These are phyloP conservation scores for Drosophila yooni DNA, from an alignment of 2,888 invertebrate species.

Conservation along the genomic window DNA sequence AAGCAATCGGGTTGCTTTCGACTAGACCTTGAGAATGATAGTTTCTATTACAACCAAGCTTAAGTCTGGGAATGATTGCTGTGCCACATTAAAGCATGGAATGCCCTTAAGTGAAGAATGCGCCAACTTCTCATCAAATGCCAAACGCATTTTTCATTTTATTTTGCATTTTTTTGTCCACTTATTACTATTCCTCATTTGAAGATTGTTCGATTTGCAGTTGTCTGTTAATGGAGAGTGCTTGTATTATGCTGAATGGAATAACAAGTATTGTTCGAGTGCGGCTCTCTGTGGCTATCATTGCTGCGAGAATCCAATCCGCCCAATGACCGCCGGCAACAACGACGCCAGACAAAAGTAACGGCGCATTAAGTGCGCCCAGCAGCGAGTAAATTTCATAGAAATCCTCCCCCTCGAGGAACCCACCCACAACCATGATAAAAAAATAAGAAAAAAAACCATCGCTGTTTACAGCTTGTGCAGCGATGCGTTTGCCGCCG, in stretches of 20 bases:
- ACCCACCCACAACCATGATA: not conserved
- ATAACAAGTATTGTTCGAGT: conserved; percentile 49
- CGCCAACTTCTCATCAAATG: not conserved
- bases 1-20: too few species aligned
- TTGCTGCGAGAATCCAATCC: conserved; percentile 39
- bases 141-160: conserved; percentile 3
- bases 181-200: conserved; percentile 1
- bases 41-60: not conserved
- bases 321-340: conserved; percentile 20
- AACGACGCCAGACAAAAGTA: conserved; percentile 59
- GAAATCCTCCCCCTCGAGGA: not conserved
- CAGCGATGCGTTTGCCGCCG: conserved; percentile 65
- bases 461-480: conserved; percentile 44
- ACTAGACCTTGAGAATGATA: not conserved
- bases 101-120: not conserved
- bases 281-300: conserved; percentile 27
- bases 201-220: conserved; percentile 18
- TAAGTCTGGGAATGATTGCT: not conserved
- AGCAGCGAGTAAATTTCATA: conserved; percentile 46
- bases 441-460: not conserved
- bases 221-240: conserved; percentile 45
- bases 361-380: conserved; percentile 68
- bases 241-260: conserved; percentile 29
- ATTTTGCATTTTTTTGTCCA: not conserved
- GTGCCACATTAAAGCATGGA: not conserved